These are phyloP conservation scores for Drosophila cognata DNA, from an alignment of 2,888 invertebrate species.

Conservation along the genomic window DNA sequence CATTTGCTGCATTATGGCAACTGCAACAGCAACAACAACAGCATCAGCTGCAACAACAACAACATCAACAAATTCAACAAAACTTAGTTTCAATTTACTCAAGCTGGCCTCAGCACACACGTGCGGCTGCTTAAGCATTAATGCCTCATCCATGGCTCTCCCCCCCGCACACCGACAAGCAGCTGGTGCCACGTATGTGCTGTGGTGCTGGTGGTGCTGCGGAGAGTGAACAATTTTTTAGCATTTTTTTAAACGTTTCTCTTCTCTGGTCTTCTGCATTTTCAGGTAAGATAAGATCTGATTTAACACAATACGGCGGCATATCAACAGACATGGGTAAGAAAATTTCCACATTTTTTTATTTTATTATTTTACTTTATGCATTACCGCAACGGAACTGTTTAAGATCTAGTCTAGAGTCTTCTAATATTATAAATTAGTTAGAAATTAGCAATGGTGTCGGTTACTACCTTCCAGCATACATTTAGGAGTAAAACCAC, in stretches of 20 bases:
- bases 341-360: slow-evolving; percentile 82
- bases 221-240: slow-evolving; percentile 63
- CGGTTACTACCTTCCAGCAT: slow-evolving; percentile 43
- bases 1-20: slow-evolving; percentile 19
- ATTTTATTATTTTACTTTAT: slow-evolving; percentile 37
- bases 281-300: slow-evolving; percentile 84
- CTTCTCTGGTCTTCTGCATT: slow-evolving; percentile 62
- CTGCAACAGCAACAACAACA: slow-evolving; percentile 25
- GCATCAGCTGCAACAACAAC: not conserved
- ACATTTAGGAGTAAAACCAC: slow-evolving; percentile 18
- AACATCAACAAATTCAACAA: slow-evolving; percentile 26
- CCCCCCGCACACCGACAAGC: not conserved
- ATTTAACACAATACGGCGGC: slow-evolving; percentile 85
- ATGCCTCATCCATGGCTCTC: slow-evolving; percentile 20
- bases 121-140: slow-evolving; percentile 72
- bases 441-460: slow-evolving; percentile 50
- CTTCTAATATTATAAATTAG: slow-evolving; percentile 52
- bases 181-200: not conserved
- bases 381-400: slow-evolving; percentile 8
- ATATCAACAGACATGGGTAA: slow-evolving; percentile 85
- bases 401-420: slow-evolving; percentile 25
- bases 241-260: slow-evolving; percentile 74
- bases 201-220: slow-evolving; percentile 25
- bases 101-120: slow-evolving; percentile 55
- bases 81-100: slow-evolving; percentile 51